Percentiles rank a stretch among this genome's conserved stretches.
phyloP scores from a whole-genome alignment of 2,113 vertebrate genomes.

The Echinops telfairi region DNA sequence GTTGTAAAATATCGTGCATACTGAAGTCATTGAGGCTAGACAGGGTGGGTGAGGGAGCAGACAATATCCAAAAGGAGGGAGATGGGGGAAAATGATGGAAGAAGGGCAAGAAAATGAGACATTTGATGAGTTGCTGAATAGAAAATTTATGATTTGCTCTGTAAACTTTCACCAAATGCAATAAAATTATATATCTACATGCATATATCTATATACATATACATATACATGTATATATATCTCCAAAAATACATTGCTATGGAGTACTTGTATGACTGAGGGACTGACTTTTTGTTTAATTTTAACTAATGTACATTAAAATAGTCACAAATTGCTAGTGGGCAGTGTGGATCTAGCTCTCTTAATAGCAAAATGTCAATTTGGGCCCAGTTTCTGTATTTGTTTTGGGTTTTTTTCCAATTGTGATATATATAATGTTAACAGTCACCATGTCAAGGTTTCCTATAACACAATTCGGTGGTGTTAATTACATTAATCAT shows the following conservation, averaged over 20 bases:
- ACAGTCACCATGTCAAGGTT: not conserved
- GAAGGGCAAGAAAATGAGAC: no score
- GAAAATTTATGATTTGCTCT: no score
- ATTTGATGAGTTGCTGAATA: no score
- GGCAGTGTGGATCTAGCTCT: not conserved
- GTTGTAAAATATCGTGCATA: not conserved
- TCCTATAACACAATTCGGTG: not conserved
- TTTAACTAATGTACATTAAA: constrained; percentile 23
- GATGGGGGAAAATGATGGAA: no score
- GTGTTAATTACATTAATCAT: not conserved
- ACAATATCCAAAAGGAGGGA: no score
- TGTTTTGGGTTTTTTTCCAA: not conserved
- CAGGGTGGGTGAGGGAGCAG: no score
- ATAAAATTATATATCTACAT: no score
- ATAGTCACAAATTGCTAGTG: not conserved
- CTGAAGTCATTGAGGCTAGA: no score
- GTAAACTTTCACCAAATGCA: no score
- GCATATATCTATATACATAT: no score
- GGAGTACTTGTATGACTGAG: not conserved
- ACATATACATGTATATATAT: no score
- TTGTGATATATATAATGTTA: not conserved
- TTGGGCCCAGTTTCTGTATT: not conserved
- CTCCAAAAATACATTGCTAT: not conserved
- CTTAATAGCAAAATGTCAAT: not conserved
- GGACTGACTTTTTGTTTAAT: not conserved